Evolutionary conservation across 2,113 vertebrate genomes (phyloP).

Genomic region (Lepidothrix coronata): DNA sequence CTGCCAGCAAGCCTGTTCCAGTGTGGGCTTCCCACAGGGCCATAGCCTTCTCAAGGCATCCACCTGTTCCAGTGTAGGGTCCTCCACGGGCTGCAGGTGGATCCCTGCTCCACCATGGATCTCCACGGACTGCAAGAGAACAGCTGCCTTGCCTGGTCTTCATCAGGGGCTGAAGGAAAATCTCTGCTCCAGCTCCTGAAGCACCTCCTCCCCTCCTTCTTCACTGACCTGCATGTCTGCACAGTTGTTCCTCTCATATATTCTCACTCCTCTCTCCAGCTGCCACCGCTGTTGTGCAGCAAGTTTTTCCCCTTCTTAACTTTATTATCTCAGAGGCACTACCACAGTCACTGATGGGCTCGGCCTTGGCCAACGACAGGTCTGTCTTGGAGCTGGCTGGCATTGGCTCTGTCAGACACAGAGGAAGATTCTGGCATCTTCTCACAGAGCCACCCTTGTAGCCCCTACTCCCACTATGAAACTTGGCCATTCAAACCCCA

Average conservation of each 20-base stretch:
- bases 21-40: not conserved
- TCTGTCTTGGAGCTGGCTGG: not conserved
- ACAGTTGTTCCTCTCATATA: accelerated
- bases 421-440: not conserved
- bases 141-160: not conserved
- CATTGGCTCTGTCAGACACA: too few relatives aligned
- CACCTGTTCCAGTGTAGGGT: not conserved
- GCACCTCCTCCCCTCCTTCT: not conserved
- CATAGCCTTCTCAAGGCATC: not conserved
- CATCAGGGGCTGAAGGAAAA: accelerated
- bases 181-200: not conserved
- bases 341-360: not conserved
- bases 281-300: not conserved
- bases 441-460: not conserved
- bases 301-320: not conserved
- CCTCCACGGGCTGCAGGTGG: not conserved
- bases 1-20: not conserved
- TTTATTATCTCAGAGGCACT: not conserved
- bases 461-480: not conserved
- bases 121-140: not conserved
- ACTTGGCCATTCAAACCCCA: not conserved
- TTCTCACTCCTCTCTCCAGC: not conserved
- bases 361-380: accelerated
- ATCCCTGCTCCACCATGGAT: not conserved
- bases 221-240: too few relatives aligned